Percentiles rank a stretch among this genome's conserved stretches.
Conservation (phyloP, 1,140 invertebrate genomes). For the Cydia pomonella region DNA sequence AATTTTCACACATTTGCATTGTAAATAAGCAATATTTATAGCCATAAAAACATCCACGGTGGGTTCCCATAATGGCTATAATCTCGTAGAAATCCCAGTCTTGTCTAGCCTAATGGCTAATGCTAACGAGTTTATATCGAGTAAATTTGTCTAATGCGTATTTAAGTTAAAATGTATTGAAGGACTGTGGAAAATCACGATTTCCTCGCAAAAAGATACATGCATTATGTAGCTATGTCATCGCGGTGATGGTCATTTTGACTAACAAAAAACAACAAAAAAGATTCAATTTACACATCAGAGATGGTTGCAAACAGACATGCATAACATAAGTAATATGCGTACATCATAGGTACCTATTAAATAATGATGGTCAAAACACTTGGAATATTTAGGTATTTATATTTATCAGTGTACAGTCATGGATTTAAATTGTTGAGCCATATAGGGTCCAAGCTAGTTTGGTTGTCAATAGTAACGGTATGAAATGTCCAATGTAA, state of each 20-base stretch:
- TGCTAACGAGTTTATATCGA: conserved; percentile 6
- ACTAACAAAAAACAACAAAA: neutral
- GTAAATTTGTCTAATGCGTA: conserved; percentile 12
- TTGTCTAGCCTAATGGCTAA: neutral
- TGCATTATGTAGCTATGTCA: neutral
- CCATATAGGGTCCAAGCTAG: no score
- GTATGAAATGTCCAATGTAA: no score
- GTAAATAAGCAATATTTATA: neutral
- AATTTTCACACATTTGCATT: neutral
- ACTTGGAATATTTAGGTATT: no score
- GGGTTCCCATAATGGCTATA: neutral
- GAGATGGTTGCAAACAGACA: neutral
- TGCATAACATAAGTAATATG: neutral
- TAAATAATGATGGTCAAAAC: no score
- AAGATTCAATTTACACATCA: conserved; percentile 16
- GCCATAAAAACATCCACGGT: neutral
- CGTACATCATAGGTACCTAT: neutral
- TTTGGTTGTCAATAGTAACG: no score
- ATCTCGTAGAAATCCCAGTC: neutral
- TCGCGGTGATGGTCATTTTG: conserved; percentile 5
- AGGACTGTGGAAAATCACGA: conserved; percentile 28
- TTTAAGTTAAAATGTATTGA: conserved; percentile 12
- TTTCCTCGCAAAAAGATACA: conserved; percentile 26
- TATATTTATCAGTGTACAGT: no score
- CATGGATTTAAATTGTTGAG: no score